Evolutionary conservation across 1,140 invertebrate species (phyloP).

Genomic region (Heliothis virescens): DNA sequence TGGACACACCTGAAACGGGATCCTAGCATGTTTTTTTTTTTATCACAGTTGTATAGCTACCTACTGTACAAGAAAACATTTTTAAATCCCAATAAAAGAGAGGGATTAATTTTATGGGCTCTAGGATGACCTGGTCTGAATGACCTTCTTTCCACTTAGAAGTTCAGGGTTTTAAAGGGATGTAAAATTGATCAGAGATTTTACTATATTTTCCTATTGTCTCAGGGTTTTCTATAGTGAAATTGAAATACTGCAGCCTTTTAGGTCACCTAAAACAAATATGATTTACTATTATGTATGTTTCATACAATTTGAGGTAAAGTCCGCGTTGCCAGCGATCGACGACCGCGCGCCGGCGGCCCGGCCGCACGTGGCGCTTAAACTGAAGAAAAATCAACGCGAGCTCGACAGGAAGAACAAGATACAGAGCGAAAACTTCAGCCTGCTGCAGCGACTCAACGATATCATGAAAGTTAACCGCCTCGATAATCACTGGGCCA

Average conservation of each 20-base stretch:
- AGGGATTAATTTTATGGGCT: too few relatives aligned
- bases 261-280: too few relatives aligned
- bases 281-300: background rate
- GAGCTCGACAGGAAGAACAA: slow-evolving; percentile 85
- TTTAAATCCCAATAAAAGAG: too few relatives aligned
- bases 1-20: too few relatives aligned
- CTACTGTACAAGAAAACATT: too few relatives aligned
- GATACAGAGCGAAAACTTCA: slow-evolving; percentile 87
- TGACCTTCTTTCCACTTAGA: too few relatives aligned
- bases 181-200: background rate
- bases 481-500: slow-evolving; percentile 86
- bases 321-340: slow-evolving; percentile 86
- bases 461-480: slow-evolving; percentile 86
- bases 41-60: too few relatives aligned
- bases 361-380: slow-evolving; percentile 85
- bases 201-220: background rate
- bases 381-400: slow-evolving; percentile 87
- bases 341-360: slow-evolving; percentile 83
- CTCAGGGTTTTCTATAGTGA: too few relatives aligned
- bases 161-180: too few relatives aligned
- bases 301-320: slow-evolving; percentile 75
- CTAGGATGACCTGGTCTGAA: too few relatives aligned
- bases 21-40: too few relatives aligned
- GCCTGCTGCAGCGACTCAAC: slow-evolving; percentile 85
- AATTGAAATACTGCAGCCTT: too few relatives aligned